Evolutionary conservation across 35 echinoderm and acorn worm genomes (phyloP).

Genomic region (Eucidaris tribuloides): DNA sequence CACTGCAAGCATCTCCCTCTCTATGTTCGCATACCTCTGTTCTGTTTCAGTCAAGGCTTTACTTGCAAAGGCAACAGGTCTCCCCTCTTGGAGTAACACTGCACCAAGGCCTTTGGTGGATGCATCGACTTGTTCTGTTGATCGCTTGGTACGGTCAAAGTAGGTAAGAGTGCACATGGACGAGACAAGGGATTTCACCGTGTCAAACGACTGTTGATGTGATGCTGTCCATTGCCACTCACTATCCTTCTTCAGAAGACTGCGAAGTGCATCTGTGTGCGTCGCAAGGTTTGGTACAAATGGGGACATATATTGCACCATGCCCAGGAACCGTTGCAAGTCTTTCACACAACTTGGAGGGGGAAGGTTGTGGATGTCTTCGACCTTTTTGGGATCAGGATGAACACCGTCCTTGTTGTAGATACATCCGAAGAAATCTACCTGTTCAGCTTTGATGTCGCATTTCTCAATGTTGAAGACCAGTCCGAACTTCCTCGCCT

Average conservation of each 20-base stretch:
- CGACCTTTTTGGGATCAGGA: constrained; percentile 30
- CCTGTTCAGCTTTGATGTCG: not conserved
- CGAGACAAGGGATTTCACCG: constrained; percentile 38
- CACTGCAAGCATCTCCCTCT: constrained; percentile 53
- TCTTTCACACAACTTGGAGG: constrained; percentile 10
- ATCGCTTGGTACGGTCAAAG: not conserved
- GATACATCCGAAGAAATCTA: constrained; percentile 58
- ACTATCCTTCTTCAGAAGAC: constrained; percentile 6
- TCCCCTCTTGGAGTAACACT: not conserved
- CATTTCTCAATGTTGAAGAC: constrained; percentile 55
- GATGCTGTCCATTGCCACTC: constrained; percentile 18
- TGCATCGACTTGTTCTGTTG: constrained; percentile 6
- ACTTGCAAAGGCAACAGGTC: constrained; percentile 40
- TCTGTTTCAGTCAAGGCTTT: constrained; percentile 45
- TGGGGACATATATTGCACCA: constrained; percentile 50
- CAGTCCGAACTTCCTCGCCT: constrained; percentile 5
- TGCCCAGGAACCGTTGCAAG: constrained; percentile 42
- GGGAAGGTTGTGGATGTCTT: constrained; percentile 20
- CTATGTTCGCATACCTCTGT: constrained; percentile 53
- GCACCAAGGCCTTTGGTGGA: constrained; percentile 8
- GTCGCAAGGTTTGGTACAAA: constrained; percentile 35
- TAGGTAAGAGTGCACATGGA: constrained; percentile 1
- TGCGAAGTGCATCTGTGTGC: not conserved
- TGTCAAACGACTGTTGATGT: constrained; percentile 37
- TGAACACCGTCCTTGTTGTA: constrained; percentile 34